A percentile compares a stretch with the other conserved stretches of the same genome.
Conservation (phyloP, 2,888 invertebrate genomes). For the Archips crataeganus region DNA sequence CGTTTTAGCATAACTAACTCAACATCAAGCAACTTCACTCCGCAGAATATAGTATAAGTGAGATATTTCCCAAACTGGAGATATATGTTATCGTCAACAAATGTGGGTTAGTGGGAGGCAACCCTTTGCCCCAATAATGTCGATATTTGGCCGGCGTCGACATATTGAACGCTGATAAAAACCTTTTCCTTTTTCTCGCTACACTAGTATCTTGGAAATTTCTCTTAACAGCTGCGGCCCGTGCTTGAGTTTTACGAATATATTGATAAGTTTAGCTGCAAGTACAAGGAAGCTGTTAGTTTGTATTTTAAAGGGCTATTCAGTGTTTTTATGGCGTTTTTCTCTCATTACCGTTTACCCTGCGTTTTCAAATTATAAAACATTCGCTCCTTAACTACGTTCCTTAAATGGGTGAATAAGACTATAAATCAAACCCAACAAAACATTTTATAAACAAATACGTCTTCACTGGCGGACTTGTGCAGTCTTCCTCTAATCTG, state of each 20-base stretch:
- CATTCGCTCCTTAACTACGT: no score
- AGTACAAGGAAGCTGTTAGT: background rate
- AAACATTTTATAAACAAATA: no score
- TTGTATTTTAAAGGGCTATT: no score
- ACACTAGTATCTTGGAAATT: constrained; percentile 3
- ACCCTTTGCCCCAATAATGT: constrained; percentile 57
- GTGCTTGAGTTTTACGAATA: constrained; percentile 19
- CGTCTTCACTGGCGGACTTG: no score
- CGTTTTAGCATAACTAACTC: constrained; percentile 16
- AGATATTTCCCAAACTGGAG: constrained; percentile 45
- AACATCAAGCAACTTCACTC: constrained; percentile 34
- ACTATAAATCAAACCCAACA: no score
- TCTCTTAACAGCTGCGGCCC: constrained; percentile 32
- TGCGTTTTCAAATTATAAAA: no score
- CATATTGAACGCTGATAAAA: constrained; percentile 56
- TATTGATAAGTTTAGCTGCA: constrained; percentile 17
- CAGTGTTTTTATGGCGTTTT: no score
- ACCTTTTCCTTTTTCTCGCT: constrained; percentile 48
- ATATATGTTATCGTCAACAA: constrained; percentile 50
- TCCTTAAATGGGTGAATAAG: no score
- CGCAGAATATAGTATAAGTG: constrained; percentile 37
- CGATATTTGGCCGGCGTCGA: constrained; percentile 52
- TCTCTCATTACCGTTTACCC: no score
- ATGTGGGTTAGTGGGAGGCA: constrained; percentile 50
- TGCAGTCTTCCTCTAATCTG: no score